phyloP scores from a whole-genome alignment of 2,113 vertebrate species.

The Arizona elegans region DNA sequence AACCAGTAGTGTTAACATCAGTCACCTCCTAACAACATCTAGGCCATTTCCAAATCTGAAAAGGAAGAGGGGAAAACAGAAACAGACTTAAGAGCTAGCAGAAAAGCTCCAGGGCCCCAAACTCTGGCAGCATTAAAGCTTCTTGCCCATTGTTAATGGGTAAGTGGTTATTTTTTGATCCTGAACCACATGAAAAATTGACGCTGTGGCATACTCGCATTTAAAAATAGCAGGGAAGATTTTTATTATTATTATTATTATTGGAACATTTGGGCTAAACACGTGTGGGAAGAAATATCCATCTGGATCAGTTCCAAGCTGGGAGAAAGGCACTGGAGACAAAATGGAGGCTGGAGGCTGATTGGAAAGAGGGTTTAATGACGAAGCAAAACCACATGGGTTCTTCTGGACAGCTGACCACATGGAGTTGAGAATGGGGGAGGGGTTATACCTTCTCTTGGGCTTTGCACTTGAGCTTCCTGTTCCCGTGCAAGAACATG shows the following conservation, averaged over 20 bases:
- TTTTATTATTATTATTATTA: background rate
- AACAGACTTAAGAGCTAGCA: background rate
- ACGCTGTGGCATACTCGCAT: background rate
- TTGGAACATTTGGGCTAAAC: background rate
- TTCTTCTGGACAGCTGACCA: too few relatives aligned
- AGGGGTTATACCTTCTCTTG: too few relatives aligned
- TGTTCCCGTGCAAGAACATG: too few relatives aligned
- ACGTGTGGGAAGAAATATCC: background rate
- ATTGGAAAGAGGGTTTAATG: too few relatives aligned
- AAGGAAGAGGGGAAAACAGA: background rate
- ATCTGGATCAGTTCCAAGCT: too few relatives aligned
- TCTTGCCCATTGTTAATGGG: background rate
- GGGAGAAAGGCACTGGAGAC: too few relatives aligned
- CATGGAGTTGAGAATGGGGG: too few relatives aligned
- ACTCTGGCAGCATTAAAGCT: background rate
- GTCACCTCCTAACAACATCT: constrained; percentile 39
- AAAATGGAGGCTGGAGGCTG: too few relatives aligned
- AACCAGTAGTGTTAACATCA: constrained; percentile 53
- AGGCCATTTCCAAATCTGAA: constrained; percentile 21
- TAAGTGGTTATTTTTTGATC: background rate
- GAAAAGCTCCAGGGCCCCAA: background rate
- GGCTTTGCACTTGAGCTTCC: too few relatives aligned
- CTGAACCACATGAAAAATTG: background rate
- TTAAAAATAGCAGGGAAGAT: background rate
- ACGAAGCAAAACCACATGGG: too few relatives aligned